A percentile compares a stretch with the other conserved stretches of the same genome.
These are phyloP conservation scores for Albula glossodonta DNA, from an alignment of 2,113 vertebrate species.

Conservation along the genomic window DNA sequence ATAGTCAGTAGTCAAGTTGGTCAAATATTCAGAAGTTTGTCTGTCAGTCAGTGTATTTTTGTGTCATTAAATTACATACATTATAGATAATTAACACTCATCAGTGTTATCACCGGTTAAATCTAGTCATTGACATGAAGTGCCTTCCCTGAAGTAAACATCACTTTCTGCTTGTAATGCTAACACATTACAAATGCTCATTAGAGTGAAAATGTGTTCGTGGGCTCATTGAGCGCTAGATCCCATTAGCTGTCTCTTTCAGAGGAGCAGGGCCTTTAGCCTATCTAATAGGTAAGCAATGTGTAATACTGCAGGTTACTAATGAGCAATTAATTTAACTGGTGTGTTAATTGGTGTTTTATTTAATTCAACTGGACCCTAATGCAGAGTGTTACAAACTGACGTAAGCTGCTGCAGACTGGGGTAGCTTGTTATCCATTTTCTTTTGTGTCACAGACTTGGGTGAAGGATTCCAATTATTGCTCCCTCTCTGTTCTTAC, in stretches of 20 bases:
- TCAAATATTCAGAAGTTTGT: background rate
- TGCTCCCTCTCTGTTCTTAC: background rate
- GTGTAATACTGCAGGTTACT: no score
- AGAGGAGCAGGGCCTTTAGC: no score
- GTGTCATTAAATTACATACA: background rate
- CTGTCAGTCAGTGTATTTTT: background rate
- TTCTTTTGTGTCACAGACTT: background rate
- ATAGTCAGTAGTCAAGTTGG: background rate
- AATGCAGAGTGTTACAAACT: background rate
- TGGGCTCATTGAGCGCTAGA: no score
- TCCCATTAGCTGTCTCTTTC: no score
- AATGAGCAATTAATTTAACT: background rate
- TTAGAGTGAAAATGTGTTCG: no score
- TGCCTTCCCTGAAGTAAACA: no score
- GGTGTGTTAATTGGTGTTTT: background rate
- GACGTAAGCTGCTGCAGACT: background rate
- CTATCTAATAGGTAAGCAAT: no score
- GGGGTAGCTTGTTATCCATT: background rate
- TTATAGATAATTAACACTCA: background rate
- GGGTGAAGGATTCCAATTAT: background rate
- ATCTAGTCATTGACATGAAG: no score
- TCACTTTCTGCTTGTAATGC: no score
- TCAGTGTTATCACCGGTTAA: background rate
- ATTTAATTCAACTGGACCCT: background rate
- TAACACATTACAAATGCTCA: background rate